These are phyloP conservation scores for Mythimna pallens DNA, from an alignment of 2,888 invertebrate genomes.

Conservation along the genomic window DNA sequence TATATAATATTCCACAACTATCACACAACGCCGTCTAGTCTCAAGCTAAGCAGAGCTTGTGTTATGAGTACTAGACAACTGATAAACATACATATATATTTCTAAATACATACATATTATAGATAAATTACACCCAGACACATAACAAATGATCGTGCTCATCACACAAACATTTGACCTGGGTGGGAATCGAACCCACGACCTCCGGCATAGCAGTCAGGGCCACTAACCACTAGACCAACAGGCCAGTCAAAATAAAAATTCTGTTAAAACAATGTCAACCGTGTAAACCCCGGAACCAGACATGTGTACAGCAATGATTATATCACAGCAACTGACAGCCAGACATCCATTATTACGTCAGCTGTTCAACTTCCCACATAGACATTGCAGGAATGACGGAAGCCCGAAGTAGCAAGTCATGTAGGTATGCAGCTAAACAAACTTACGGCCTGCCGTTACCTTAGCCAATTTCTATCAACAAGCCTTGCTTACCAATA, in stretches of 20 bases:
- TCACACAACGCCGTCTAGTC: too few relatives aligned
- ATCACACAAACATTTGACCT: too few relatives aligned
- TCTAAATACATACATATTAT: too few relatives aligned
- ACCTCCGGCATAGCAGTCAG: too few relatives aligned
- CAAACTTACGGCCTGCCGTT: not conserved
- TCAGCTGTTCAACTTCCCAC: constrained; percentile 39
- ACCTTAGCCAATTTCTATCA: constrained; percentile 16
- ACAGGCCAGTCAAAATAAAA: not conserved
- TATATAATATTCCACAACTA: too few relatives aligned
- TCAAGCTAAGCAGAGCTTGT: too few relatives aligned
- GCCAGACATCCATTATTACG: constrained; percentile 17
- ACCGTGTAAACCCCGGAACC: not conserved
- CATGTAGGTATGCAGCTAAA: constrained; percentile 3
- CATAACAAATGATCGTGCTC: too few relatives aligned
- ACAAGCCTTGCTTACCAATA: constrained; percentile 11
- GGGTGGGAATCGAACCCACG: too few relatives aligned
- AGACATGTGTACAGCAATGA: constrained; percentile 2
- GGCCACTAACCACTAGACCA: too few relatives aligned
- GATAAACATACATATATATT: too few relatives aligned
- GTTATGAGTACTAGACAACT: too few relatives aligned
- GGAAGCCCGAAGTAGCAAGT: constrained; percentile 1
- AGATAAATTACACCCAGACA: too few relatives aligned
- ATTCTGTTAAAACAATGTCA: not conserved
- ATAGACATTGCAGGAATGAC: constrained; percentile 31
- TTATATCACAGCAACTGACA: constrained; percentile 7